Evolutionary conservation across 2,797 vertebrate genomes (phyloP), one percentile per base, ranked within the genome.

Genomic region (Discoglossus pictus): DNA sequence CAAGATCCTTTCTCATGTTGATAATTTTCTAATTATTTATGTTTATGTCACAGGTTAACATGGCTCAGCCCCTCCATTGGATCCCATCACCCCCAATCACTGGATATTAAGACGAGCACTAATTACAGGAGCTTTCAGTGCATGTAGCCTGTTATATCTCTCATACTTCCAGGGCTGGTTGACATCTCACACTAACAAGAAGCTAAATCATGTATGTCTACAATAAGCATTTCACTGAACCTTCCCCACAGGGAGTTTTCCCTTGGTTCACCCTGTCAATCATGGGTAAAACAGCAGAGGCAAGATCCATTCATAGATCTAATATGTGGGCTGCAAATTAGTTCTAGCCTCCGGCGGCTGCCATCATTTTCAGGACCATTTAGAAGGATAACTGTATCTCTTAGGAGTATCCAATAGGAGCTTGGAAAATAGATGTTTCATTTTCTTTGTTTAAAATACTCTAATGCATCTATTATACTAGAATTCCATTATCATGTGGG

Each of bases 311-410:
- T 3, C 0, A 0, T 54, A 24, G 62, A 65, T 56, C 27, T 34
- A 31, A 27, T 16, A 48, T 24, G 12, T 38, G 46, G 52, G 5
- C 15, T 4, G 12, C 3, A 46, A 27, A 58, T 47, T 36, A 48
- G 10, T 11, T 5, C 3, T 9, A 1, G 61, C 48, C 48, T 18
- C 24, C 17, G 63, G 42, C n/a, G 20, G 3, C 20, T 24, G 15
- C 20, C 52, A 47, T 55, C 7, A 47, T 17, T 44, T 36, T 38
- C 25, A 16, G 31, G 10, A 38, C 51, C 31, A 36, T 47, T 27
- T 21, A 18, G 9, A 40, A 42, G 24, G 35, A 62, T 38, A 48
- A 38, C 7, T 13, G 43, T 3, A 2, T 15, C 8, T 31, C 20
- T 36, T 31, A 4, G 4, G 27, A 4, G 8, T 8, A 31, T 4